These are phyloP conservation scores for Rhagologus leucostigma DNA, from an alignment of 2,113 vertebrate species.

Conservation along the genomic window DNA sequence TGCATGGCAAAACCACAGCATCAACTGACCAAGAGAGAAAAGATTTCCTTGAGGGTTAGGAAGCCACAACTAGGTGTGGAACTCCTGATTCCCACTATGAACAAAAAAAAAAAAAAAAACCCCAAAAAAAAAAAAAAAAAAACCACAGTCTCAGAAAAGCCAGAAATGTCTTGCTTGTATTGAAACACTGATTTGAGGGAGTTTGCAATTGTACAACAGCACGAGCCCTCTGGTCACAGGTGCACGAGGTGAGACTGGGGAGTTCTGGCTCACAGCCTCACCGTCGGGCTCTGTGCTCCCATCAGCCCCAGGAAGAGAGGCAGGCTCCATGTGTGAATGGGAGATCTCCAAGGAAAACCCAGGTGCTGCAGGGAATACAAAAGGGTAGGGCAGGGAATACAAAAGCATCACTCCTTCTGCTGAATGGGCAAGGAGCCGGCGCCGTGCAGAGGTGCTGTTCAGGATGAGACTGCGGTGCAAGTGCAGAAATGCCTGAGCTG, in stretches of 20 bases:
- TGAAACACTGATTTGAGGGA: background rate
- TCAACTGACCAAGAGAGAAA: background rate
- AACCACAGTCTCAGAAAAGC: background rate
- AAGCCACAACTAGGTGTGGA: background rate
- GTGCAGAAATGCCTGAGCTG: background rate
- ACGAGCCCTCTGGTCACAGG: background rate
- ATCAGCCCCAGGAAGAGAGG: background rate
- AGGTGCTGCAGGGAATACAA: background rate
- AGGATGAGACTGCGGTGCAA: background rate
- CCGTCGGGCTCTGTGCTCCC: rapidly evolving
- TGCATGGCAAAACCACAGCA: background rate
- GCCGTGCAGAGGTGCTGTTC: rapidly evolving
- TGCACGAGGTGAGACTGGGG: rapidly evolving
- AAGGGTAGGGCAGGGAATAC: background rate
- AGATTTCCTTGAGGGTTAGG: background rate
- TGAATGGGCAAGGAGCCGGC: rapidly evolving
- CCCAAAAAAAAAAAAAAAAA: too few relatives aligned
- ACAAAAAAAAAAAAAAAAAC: background rate
- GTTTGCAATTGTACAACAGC: rapidly evolving
- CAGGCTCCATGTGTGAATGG: background rate
- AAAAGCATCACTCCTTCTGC: background rate
- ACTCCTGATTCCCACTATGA: background rate
- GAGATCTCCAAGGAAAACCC: background rate
- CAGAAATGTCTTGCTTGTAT: background rate
- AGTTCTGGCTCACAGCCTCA: background rate